Evolutionary conservation across 2,797 vertebrate species (phyloP).

Genomic region (Cetoscarus ocellatus): DNA sequence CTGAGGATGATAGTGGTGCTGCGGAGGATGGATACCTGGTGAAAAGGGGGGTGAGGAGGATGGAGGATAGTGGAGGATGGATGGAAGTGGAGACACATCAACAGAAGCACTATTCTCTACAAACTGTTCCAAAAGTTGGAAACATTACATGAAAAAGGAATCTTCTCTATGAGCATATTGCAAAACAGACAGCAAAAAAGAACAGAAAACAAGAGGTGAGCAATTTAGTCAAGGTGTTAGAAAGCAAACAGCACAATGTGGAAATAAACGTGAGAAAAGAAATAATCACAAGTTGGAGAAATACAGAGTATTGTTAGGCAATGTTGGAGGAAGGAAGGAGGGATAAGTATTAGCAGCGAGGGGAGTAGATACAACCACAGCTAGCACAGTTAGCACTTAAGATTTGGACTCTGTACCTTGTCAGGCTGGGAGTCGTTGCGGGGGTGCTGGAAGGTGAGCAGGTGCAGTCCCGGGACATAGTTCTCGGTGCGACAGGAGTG

Average conservation of each 20-base stretch:
- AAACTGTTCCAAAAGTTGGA: slow-evolving; percentile 55
- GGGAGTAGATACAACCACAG: slow-evolving; percentile 63
- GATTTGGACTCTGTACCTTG: slow-evolving; percentile 87
- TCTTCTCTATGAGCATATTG: slow-evolving; percentile 38
- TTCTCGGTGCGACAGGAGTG: slow-evolving; percentile 91
- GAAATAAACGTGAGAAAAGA: neutral
- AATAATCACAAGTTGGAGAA: slow-evolving; percentile 23
- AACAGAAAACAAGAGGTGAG: slow-evolving; percentile 9
- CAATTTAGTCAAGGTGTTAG: slow-evolving; percentile 16
- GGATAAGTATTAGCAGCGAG: slow-evolving; percentile 55
- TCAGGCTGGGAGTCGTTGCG: slow-evolving; percentile 95
- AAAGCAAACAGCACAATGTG: slow-evolving; percentile 14
- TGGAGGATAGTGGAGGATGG: slow-evolving; percentile 51
- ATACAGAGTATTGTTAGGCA: slow-evolving; percentile 23
- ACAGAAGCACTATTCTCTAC: slow-evolving; percentile 71
- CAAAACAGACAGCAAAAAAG: slow-evolving; percentile 39
- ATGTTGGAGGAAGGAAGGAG: slow-evolving; percentile 70
- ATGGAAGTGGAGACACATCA: slow-evolving; percentile 72
- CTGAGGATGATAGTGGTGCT: slow-evolving; percentile 92
- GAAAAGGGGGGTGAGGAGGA: slow-evolving; percentile 42
- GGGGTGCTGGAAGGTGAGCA: slow-evolving; percentile 94
- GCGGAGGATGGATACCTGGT: slow-evolving; percentile 91
- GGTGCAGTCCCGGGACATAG: slow-evolving; percentile 94
- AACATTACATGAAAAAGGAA: no score
- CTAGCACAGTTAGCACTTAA: slow-evolving; percentile 57